Evolutionary conservation across 1,140 invertebrate genomes (phyloP).

Genomic region (Camponotus floridanus): DNA sequence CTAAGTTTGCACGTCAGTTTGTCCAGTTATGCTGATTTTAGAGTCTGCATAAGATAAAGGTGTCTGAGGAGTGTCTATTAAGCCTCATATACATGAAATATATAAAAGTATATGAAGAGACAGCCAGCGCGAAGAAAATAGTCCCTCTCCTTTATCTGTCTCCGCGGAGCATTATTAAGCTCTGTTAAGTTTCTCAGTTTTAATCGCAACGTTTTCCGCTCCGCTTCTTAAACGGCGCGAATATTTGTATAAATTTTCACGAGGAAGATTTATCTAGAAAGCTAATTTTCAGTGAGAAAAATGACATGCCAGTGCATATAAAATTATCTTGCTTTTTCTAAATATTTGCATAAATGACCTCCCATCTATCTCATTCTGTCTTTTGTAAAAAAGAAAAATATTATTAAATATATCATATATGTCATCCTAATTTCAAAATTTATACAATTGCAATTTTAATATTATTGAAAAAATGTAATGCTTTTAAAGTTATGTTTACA

Average conservation of each 20-base stretch:
- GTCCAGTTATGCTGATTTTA: constrained; percentile 57
- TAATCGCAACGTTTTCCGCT: constrained; percentile 46
- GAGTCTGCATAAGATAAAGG: constrained; percentile 52
- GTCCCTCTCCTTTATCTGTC: constrained; percentile 36
- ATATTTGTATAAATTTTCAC: constrained; percentile 57
- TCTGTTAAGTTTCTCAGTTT: constrained; percentile 51
- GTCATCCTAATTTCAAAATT: not conserved
- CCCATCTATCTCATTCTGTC: not conserved
- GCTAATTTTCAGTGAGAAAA: constrained; percentile 41
- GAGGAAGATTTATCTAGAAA: not conserved
- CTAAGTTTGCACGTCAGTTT: constrained; percentile 59
- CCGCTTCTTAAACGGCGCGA: constrained; percentile 38
- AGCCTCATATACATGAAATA: constrained; percentile 51
- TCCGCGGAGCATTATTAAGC: constrained; percentile 36
- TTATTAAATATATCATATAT: not conserved
- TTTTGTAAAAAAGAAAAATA: not conserved
- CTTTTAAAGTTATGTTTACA: no score
- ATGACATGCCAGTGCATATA: not conserved
- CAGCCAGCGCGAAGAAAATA: constrained; percentile 26
- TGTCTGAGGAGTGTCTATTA: constrained; percentile 47
- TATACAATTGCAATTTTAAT: not conserved
- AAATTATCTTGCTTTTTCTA: not conserved
- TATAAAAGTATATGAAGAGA: constrained; percentile 48
- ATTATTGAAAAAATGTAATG: no score
- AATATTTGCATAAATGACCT: not conserved